Base-by-base conservation (phyloP, 2,888 invertebrate genomes). In the Eristalis arbustorum region DNA sequence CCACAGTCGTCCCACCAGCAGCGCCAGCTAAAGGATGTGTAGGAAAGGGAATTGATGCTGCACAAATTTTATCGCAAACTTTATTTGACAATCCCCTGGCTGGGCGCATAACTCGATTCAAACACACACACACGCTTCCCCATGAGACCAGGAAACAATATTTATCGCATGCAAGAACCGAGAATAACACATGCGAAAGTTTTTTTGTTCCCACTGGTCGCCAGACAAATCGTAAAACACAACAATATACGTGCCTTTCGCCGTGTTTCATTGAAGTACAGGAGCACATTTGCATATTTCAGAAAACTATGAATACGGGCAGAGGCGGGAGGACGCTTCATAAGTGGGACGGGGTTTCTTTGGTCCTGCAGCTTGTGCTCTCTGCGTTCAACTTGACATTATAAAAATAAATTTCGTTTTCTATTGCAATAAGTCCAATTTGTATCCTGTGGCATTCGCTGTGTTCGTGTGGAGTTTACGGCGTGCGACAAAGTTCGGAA, bases 171-270 rank as follows among this genome's bases (percentile, higher is more conserved):
- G 40, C 42, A 71, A n/a, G 5, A 49, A 49, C 6, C 14, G 1
- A 22, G n/a, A 67, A 18, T 57, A 42, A 49, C 28, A n/a, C 56
- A 23, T 31, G 37, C 23, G 72, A 78, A 78, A 78, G 59, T 79
- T 79, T 73, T 67, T 62, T 31, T 31, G n/a, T 31, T 31, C 5
- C 79, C 61, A 67, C 67, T 67, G 18, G 42, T 73, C 61, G 67
- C 67, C 49, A 79, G 71, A 59, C 78, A 78, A 78, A 78, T 72
- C 71, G 66, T 67, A 73, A 66, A 40, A 22, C 71, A 72, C 72
- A 66, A 72, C 42, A 78, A 72, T 72, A 67, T 61, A 56, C 23
- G 34, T 34, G 37, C 22, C 22, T 64, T 23, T 69, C 37, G 13
- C 22, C 22, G 57, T 18, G 59, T 31, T 56, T 68, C 56, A 59